A percentile compares a stretch with the other conserved stretches of the same genome.
Conservation (phyloP, 2,888 invertebrate species). For the Leuctra nigra region DNA sequence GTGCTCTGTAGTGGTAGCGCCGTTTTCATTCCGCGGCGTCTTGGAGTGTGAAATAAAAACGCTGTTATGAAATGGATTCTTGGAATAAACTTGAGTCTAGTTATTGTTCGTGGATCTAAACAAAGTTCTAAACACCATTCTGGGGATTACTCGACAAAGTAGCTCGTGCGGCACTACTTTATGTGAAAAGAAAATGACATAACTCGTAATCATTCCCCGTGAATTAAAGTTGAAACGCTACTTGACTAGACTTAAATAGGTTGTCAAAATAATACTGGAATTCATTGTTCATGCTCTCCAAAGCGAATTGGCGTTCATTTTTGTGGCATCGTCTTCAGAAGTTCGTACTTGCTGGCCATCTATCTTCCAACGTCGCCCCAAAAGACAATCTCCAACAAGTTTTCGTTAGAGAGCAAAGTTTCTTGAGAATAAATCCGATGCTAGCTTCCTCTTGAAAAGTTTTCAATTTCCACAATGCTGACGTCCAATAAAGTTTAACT, state of each 20-base stretch:
- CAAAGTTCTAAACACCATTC: too few species aligned
- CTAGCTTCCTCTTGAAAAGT: constrained; percentile 15
- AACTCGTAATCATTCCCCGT: background rate
- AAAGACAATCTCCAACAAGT: constrained; percentile 16
- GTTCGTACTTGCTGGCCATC: constrained; percentile 1
- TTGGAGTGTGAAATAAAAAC: too few species aligned
- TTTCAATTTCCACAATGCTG: constrained; percentile 22
- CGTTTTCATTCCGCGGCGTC: too few species aligned
- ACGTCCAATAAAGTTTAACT: constrained; percentile 12
- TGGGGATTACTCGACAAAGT: too few species aligned
- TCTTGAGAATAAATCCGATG: constrained; percentile 13
- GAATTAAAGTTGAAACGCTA: constrained; percentile 13
- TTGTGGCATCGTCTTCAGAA: background rate
- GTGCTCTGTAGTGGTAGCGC: too few species aligned
- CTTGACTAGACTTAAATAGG: constrained; percentile 18
- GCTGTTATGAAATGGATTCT: too few species aligned
- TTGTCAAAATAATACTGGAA: constrained; percentile 13
- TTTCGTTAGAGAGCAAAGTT: constrained; percentile 14
- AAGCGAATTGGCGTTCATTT: constrained; percentile 12
- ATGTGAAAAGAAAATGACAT: background rate
- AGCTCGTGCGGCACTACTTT: too few species aligned
- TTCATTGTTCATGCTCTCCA: constrained; percentile 9
- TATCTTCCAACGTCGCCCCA: constrained; percentile 11
- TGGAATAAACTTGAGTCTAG: too few species aligned
- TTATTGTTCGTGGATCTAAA: too few species aligned